phyloP scores from a whole-genome alignment of 2,888 invertebrate species.

The Ennomos quercinarius region DNA sequence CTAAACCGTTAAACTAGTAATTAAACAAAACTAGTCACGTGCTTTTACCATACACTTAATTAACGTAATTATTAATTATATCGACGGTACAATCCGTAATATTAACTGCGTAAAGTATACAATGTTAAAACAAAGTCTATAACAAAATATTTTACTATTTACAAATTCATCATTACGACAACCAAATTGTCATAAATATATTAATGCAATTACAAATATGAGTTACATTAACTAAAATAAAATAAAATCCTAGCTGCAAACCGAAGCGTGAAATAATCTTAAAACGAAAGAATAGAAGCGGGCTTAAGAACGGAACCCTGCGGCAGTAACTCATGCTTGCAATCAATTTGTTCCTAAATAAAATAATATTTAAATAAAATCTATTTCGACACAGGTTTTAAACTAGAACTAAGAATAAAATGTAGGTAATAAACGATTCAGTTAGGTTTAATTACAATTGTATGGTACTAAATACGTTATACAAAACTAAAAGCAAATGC shows the following conservation, averaged over 20 bases:
- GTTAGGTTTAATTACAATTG: slow-evolving; percentile 47
- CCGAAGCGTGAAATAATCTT: slow-evolving; percentile 25
- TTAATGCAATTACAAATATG: slow-evolving; percentile 38
- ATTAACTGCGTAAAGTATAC: slow-evolving; percentile 62
- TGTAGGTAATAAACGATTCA: slow-evolving; percentile 52
- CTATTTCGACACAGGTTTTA: slow-evolving; percentile 43
- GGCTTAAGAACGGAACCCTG: slow-evolving; percentile 24
- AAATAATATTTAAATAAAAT: slow-evolving; percentile 46
- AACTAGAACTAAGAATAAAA: slow-evolving; percentile 48
- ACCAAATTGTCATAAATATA: slow-evolving; percentile 40
- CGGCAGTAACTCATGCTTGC: slow-evolving; percentile 36
- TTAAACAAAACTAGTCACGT: slow-evolving; percentile 82
- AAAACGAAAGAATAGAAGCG: slow-evolving; percentile 20
- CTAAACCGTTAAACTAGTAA: slow-evolving; percentile 76
- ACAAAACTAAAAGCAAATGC: slow-evolving; percentile 81
- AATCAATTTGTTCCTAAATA: slow-evolving; percentile 38
- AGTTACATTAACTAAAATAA: slow-evolving; percentile 33
- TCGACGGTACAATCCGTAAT: slow-evolving; percentile 59
- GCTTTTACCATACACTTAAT: slow-evolving; percentile 53
- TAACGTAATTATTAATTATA: slow-evolving; percentile 56
- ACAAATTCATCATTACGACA: slow-evolving; percentile 51
- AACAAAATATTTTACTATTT: slow-evolving; percentile 61
- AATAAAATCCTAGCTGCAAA: slow-evolving; percentile 29
- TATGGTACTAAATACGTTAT: slow-evolving; percentile 57
- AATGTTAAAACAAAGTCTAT: slow-evolving; percentile 60